phyloP scores from a whole-genome alignment of 2,888 invertebrate genomes.

The Hyposoter dolosus region DNA sequence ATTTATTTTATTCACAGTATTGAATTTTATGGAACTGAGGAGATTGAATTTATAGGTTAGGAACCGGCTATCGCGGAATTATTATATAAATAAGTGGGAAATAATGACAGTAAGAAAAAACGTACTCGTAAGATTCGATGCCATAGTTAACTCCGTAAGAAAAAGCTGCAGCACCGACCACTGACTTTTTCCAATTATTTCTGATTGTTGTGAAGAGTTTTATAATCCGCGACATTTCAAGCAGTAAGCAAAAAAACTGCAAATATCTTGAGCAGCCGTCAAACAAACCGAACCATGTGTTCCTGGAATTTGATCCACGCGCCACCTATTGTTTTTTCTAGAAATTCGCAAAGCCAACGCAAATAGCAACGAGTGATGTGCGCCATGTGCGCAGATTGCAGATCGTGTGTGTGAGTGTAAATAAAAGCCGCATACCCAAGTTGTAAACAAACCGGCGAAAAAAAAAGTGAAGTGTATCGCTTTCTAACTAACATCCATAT shows the following conservation, averaged over 20 bases:
- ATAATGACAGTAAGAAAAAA: slow-evolving; percentile 27
- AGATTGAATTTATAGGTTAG: slow-evolving; percentile 21
- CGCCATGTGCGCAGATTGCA: neutral
- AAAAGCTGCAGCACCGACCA: slow-evolving; percentile 88
- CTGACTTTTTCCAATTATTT: slow-evolving; percentile 96
- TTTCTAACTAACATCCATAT: no score
- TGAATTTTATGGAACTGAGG: neutral
- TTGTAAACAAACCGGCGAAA: neutral
- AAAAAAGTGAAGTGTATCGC: neutral
- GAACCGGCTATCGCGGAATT: neutral
- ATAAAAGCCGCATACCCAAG: neutral
- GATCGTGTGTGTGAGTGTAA: neutral
- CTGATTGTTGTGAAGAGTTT: slow-evolving; percentile 89
- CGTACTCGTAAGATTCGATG: slow-evolving; percentile 91
- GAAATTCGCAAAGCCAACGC: neutral
- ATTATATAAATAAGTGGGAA: neutral
- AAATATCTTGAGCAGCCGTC: neutral
- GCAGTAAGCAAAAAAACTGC: neutral
- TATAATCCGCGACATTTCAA: slow-evolving; percentile 82
- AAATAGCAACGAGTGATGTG: neutral
- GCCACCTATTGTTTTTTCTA: slow-evolving; percentile 10
- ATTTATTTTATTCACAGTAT: neutral
- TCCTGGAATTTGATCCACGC: neutral
- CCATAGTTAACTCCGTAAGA: slow-evolving; percentile 90
- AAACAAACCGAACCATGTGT: slow-evolving; percentile 7